A percentile compares a stretch with the other conserved stretches of the same genome.
Evolutionary conservation across 2,113 vertebrate species (phyloP).

Genomic region (Paraplagusia blochii): DNA sequence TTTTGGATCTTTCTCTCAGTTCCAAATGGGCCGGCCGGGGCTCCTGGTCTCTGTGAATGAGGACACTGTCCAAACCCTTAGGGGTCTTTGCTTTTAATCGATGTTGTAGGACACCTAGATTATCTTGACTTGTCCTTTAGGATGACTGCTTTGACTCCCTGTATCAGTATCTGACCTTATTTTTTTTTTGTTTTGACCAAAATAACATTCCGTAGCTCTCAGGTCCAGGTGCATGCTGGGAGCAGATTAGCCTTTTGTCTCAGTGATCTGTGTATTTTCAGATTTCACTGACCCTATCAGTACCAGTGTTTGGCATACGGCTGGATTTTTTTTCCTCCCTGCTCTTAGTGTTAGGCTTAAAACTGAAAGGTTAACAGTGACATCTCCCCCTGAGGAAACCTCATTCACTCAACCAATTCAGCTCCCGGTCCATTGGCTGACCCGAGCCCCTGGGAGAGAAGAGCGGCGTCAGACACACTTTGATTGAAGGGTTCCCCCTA

Average conservation of each 20-base stretch:
- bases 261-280: slow-evolving; percentile 7
- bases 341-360: slow-evolving; percentile 9
- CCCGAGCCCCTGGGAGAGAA: slow-evolving; percentile 59
- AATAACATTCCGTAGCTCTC: slow-evolving; percentile 17
- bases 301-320: slow-evolving; percentile 18
- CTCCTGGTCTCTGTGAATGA: slow-evolving; percentile 74
- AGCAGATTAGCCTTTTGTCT: slow-evolving; percentile 1
- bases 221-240: slow-evolving; percentile 22
- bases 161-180: slow-evolving; percentile 34
- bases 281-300: slow-evolving; percentile 2
- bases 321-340: slow-evolving; percentile 9
- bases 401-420: slow-evolving; percentile 68
- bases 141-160: slow-evolving; percentile 4
- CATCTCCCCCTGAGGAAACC: slow-evolving; percentile 59
- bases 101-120: no score
- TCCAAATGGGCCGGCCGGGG: slow-evolving; percentile 66
- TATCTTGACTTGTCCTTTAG: slow-evolving; percentile 1
- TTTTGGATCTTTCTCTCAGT: slow-evolving; percentile 33
- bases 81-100: slow-evolving; percentile 56
- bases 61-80: slow-evolving; percentile 74
- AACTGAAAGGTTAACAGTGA: slow-evolving; percentile 53
- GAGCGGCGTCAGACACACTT: slow-evolving; percentile 33
- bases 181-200: slow-evolving; percentile 15
- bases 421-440: slow-evolving; percentile 65
- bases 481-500: slow-evolving; percentile 37